Evolutionary conservation across 92 coral and sea anemone genomes (phyloP), one percentile per base, ranked within the genome.

Genomic region (Porites evermanni): DNA sequence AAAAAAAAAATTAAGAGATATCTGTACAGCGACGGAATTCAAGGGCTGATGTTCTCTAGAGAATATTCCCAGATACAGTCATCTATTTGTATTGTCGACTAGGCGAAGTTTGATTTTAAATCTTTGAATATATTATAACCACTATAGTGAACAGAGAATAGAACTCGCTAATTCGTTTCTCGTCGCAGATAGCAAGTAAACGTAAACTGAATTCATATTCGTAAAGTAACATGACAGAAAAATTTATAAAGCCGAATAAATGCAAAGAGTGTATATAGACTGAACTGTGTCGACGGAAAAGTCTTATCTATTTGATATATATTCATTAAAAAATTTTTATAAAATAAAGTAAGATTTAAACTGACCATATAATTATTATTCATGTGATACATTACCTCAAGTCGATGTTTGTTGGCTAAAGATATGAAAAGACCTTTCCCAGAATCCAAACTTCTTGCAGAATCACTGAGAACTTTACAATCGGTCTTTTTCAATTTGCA

Each of bases 301-400:
- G 7, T 38, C 5, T 38, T 38, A 38, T 38, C 6, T 38, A 38
- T 38, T 38, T 38, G 0, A 38, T 38, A 38, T 38, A 38, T 38
- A 38, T 38, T 38, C 47, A 38, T 24, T 38, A 38, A 38, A 38
- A 38, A 38, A 38, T 4, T 4, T 38, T 29, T 38, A 38, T 38
- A 38, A 38, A 38, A 38, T 38, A 38, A 38, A 38, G 47, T 38
- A 38, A 38, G 47, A 38, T 38, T 38, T 38, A 38, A 38, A 38
- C 6, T 38, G 47, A 38, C 47, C 6, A 38, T 3, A 38, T 38
- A 38, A 38, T 38, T 38, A 38, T 4, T 38, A 38, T 38, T 29
- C 32, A 29, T 38, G 47, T 38, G 47, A 70, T 70, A 81, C 69
- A 9, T 59, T 81, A 81, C 78, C 78, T 13, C 38, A 60, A 16